Evolutionary conservation across 1,140 invertebrate genomes (phyloP).

Genomic region (Macrocentrus cingulum): DNA sequence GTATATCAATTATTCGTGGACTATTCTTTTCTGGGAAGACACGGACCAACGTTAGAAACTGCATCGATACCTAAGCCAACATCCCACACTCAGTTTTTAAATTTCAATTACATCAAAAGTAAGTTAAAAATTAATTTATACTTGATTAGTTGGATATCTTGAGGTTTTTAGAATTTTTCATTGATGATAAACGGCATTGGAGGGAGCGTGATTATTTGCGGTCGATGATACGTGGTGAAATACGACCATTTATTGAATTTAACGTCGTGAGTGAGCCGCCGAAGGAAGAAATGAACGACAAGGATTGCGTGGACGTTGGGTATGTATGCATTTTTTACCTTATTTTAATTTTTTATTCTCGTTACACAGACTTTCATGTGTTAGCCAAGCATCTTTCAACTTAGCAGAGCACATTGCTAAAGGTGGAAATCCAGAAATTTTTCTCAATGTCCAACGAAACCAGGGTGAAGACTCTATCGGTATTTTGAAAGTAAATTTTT

Average conservation of each 20-base stretch:
- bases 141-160: constrained; percentile 14
- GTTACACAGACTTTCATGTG: constrained; percentile 14
- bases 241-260: constrained; percentile 44
- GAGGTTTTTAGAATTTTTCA: constrained; percentile 38
- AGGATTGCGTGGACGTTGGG: constrained; percentile 50
- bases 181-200: constrained; percentile 35
- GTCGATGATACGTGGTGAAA: constrained; percentile 37
- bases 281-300: constrained; percentile 35
- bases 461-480: constrained; percentile 27
- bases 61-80: constrained; percentile 28
- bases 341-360: constrained; percentile 1
- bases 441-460: constrained; percentile 9
- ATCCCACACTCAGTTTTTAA: constrained; percentile 2
- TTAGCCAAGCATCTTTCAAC: constrained; percentile 44
- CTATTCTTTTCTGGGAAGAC: constrained; percentile 31
- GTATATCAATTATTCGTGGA: constrained; percentile 32
- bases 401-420: constrained; percentile 41
- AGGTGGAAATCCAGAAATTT: constrained; percentile 12
- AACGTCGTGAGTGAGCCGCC: constrained; percentile 44
- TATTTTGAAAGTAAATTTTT: constrained; percentile 12
- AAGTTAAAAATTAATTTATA: constrained; percentile 10
- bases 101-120: constrained; percentile 31
- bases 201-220: constrained; percentile 36
- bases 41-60: constrained; percentile 28
- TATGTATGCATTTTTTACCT: constrained; percentile 26